phyloP scores from a whole-genome alignment of 1,140 invertebrate species.

The Musca vetustissima region DNA sequence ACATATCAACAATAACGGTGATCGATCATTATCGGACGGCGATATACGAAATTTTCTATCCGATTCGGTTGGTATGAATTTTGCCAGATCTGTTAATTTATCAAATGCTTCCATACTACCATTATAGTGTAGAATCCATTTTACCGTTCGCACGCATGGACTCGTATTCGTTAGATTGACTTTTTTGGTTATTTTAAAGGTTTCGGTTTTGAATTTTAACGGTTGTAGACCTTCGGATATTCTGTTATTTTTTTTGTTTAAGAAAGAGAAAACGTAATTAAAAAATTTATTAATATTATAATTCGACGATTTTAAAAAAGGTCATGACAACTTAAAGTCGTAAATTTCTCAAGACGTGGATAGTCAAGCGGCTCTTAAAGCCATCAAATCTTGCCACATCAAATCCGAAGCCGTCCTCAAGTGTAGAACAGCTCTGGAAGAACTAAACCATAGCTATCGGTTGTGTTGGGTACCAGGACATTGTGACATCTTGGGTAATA shows the following conservation, averaged over 20 bases:
- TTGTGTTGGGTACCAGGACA: too few species aligned
- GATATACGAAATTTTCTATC: constrained; percentile 63
- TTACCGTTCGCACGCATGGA: constrained; percentile 23
- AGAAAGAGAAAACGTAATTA: background rate
- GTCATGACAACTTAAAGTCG: too few species aligned
- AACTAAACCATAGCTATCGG: too few species aligned
- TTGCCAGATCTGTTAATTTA: constrained; percentile 40
- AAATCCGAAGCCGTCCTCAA: too few species aligned
- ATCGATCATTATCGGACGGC: constrained; percentile 80
- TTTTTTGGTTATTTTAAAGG: constrained; percentile 63
- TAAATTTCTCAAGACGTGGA: too few species aligned
- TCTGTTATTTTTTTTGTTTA: background rate
- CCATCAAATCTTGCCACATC: too few species aligned
- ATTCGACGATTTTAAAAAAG: too few species aligned
- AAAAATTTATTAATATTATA: too few species aligned
- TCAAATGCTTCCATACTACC: constrained; percentile 34
- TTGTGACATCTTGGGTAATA: too few species aligned
- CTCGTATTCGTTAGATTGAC: background rate
- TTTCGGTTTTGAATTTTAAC: constrained; percentile 65
- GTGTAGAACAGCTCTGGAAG: too few species aligned
- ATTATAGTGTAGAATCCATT: constrained; percentile 41
- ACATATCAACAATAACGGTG: constrained; percentile 70
- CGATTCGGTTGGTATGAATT: constrained; percentile 40
- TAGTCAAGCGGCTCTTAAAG: too few species aligned
- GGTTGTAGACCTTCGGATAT: constrained; percentile 8